Evolutionary conservation across 2,113 vertebrate genomes (phyloP), one percentile per base, ranked within the genome.

Genomic region (Cryptoleucopteryx plumbea): DNA sequence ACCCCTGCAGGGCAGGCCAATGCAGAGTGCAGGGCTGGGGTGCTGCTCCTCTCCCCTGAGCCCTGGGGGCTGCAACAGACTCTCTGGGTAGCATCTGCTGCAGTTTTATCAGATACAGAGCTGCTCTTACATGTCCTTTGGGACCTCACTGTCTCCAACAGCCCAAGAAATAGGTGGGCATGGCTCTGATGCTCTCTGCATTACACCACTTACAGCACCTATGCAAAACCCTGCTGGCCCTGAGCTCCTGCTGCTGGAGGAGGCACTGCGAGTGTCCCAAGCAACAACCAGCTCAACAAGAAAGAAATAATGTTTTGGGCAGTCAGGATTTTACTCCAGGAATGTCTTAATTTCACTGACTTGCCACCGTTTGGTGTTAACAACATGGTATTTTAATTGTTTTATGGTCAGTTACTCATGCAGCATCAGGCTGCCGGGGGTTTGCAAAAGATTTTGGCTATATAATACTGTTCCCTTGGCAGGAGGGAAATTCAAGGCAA

Each of bases 71-170:
- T 82, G 63, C 6, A 14, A 32, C 0, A 56, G 16, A 13, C 52
- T 11, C 34, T 29, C 25, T 2, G 11, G 16, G n/a, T 18, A 77
- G 36, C 2, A 0, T 13, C 50, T 71, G 17, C 34, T 53, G 19
- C 16, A 10, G 21, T 34, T 58, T 9, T 2, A 43, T 10, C 43
- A 17, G 5, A 66, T 0, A 27, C 0, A 0, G 32, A 56, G 38
- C 43, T 40, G 34, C 34, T 13, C 25, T 59, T 32, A 34, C 4
- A 6, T 5, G 7, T 10, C 15, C 43, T 40, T 63, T 7, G 5
- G 14, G 36, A 38, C 58, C 29, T 59, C 2, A 1, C 23, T 13
- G 3, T 5, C 22, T n/a, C 88, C 29, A 40, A 9, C 7, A 34
- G 32, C 11, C 45, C n/a, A 19, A 22, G 23, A 13, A 72, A 15